These are phyloP conservation scores for Masnerella sp. DNA, from an alignment of 2,888 invertebrate genomes.

Conservation along the genomic window DNA sequence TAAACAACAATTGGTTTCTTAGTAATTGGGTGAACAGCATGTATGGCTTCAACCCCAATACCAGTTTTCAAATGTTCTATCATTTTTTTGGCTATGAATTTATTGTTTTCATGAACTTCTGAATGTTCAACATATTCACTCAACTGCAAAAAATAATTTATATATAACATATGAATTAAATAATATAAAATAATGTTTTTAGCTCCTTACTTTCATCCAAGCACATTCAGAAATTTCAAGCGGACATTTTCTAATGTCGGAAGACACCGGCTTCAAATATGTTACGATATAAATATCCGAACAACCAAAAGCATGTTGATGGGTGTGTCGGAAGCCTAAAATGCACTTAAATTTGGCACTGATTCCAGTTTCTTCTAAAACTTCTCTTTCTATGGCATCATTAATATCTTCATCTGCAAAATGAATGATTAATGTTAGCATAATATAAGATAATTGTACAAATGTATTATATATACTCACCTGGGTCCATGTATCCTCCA, in stretches of 20 bases:
- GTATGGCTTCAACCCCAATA: slow-evolving; percentile 81
- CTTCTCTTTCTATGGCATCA: slow-evolving; percentile 90
- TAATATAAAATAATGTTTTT: background rate
- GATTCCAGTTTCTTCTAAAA: slow-evolving; percentile 93
- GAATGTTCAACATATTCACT: slow-evolving; percentile 85
- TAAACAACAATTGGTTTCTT: slow-evolving; percentile 78
- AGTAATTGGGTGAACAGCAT: slow-evolving; percentile 78
- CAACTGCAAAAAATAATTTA: slow-evolving; percentile 68
- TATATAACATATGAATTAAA: background rate
- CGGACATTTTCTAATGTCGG: slow-evolving; percentile 83
- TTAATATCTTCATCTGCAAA: slow-evolving; percentile 87
- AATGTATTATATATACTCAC: slow-evolving; percentile 76
- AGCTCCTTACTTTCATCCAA: slow-evolving; percentile 87
- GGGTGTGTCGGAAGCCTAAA: slow-evolving; percentile 87
- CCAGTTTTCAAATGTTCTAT: slow-evolving; percentile 82
- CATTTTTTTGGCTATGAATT: slow-evolving; percentile 83
- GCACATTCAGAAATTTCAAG: slow-evolving; percentile 87
- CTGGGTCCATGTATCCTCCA: slow-evolving; percentile 93
- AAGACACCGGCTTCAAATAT: slow-evolving; percentile 83
- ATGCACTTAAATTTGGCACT: slow-evolving; percentile 86
- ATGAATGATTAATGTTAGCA: background rate
- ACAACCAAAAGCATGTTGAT: slow-evolving; percentile 87
- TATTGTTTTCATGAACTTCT: slow-evolving; percentile 85
- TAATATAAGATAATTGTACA: background rate
- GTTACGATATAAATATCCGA: slow-evolving; percentile 93